These are phyloP conservation scores for Apis cerana DNA, from an alignment of 1,140 invertebrate genomes.

Conservation along the genomic window DNA sequence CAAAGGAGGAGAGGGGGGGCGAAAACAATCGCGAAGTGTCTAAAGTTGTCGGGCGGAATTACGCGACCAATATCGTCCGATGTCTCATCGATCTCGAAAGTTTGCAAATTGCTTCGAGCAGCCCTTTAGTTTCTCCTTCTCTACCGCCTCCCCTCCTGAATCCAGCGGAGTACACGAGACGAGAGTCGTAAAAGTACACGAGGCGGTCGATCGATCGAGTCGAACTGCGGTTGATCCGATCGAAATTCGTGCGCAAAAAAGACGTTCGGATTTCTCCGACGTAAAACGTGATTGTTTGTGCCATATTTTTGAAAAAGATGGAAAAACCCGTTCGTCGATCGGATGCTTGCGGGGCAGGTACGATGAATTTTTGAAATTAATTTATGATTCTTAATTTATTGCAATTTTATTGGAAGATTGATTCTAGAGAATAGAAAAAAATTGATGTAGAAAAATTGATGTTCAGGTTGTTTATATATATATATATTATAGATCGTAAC, in stretches of 20 bases:
- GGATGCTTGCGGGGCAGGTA: background rate
- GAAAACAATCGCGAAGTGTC: conserved; percentile 19
- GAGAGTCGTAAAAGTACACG: no score
- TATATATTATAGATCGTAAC: no score
- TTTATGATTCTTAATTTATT: no score
- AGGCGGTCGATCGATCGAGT: background rate
- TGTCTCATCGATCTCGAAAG: conserved; percentile 26
- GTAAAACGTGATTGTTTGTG: conserved; percentile 30
- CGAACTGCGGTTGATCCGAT: conserved; percentile 26
- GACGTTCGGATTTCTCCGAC: conserved; percentile 16
- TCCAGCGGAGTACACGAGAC: conserved; percentile 22
- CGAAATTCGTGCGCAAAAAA: conserved; percentile 40
- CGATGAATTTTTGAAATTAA: no score
- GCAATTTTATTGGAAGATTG: no score
- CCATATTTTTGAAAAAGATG: conserved; percentile 25
- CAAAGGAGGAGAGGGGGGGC: no score
- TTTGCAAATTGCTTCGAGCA: conserved; percentile 22
- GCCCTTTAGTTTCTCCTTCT: background rate
- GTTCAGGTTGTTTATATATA: no score
- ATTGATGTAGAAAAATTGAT: no score
- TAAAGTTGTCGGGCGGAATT: conserved; percentile 5
- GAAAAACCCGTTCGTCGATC: background rate
- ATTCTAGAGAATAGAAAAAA: no score
- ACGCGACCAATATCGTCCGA: background rate
- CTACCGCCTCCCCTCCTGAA: background rate